Evolutionary conservation across 2,113 vertebrate species (phyloP).

Genomic region (Meleagris gallopavo): DNA sequence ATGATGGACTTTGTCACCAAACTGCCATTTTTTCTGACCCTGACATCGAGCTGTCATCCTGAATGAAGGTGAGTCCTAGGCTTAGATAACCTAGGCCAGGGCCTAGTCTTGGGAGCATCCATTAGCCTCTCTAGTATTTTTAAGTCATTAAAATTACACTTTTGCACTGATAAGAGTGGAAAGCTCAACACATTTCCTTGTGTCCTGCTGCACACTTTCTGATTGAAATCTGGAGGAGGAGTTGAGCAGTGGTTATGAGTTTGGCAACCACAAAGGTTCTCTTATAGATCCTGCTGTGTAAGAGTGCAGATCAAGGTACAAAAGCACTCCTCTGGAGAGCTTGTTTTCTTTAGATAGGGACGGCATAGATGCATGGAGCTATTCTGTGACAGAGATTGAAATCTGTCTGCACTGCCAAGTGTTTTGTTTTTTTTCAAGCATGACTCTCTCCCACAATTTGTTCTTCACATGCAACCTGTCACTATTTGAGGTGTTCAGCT

Average conservation of each 20-base stretch:
- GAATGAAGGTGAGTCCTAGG: neutral
- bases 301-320: slow-evolving; percentile 20
- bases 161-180: slow-evolving; percentile 11
- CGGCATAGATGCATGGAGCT: neutral
- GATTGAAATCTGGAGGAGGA: neutral
- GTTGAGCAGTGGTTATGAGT: neutral
- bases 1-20: neutral
- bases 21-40: neutral
- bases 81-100: neutral
- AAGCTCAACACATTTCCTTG: neutral
- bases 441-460: neutral
- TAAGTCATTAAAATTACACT: slow-evolving; percentile 9
- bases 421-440: neutral
- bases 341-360: neutral
- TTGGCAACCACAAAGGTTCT: slow-evolving; percentile 7
- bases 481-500: neutral
- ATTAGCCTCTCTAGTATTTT: neutral
- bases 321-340: neutral
- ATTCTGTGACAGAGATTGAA: neutral
- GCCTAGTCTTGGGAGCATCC: neutral
- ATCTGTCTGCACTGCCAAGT: neutral
- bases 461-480: neutral
- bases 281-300: slow-evolving; percentile 2
- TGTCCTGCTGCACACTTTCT: neutral
- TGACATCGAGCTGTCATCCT: neutral